Percentiles rank a stretch among this genome's conserved stretches.
Conservation (phyloP, 2,888 invertebrate genomes). For the Strigamia maritima region DNA sequence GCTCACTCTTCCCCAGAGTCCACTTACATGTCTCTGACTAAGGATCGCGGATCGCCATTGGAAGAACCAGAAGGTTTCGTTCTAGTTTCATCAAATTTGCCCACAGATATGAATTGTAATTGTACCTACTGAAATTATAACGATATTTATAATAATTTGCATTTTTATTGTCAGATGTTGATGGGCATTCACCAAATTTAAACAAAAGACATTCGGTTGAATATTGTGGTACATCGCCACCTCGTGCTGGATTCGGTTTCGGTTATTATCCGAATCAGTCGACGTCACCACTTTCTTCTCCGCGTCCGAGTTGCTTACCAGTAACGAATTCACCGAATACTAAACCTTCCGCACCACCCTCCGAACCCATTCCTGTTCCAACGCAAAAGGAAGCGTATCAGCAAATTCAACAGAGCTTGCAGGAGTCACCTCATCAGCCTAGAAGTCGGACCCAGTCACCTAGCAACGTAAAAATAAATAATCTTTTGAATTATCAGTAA, state of each 20-base stretch:
- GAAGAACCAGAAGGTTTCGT: constrained; percentile 63
- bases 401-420: constrained; percentile 51
- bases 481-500: no score
- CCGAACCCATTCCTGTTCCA: constrained; percentile 75
- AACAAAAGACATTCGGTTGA: constrained; percentile 35
- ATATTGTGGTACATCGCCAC: constrained; percentile 35
- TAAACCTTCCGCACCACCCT: constrained; percentile 45
- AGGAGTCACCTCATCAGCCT: constrained; percentile 37
- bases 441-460: constrained; percentile 31
- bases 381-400: constrained; percentile 60
- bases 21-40: constrained; percentile 31
- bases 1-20: not conserved
- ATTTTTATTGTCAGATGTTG: not conserved
- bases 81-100: constrained; percentile 62
- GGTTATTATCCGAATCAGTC: not conserved
- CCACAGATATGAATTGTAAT: constrained; percentile 43
- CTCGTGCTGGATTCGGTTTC: not conserved
- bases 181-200: not conserved
- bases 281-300: constrained; percentile 40
- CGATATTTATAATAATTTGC: not conserved
- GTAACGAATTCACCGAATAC: constrained; percentile 38
- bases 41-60: constrained; percentile 36
- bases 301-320: constrained; percentile 40
- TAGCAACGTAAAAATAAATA: not conserved
- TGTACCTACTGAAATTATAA: not conserved